These are phyloP conservation scores for Sparidentex hasta DNA, from an alignment of 2,797 vertebrate species.

Conservation along the genomic window DNA sequence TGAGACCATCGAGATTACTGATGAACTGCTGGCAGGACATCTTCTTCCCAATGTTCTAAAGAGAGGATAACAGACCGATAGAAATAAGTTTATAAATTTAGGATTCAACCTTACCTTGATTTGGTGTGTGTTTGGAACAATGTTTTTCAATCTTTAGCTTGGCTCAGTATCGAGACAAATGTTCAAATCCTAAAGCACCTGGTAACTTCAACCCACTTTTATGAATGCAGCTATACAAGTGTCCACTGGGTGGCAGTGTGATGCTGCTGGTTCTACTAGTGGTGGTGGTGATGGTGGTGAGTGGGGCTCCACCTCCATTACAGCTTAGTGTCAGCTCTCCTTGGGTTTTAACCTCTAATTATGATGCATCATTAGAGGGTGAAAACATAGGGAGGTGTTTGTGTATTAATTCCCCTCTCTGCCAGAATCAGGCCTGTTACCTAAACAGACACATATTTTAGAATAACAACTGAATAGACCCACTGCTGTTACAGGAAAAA, in stretches of 20 bases:
- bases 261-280: conserved; percentile 9
- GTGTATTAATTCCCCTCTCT: not conserved
- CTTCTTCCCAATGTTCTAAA: conserved; percentile 98
- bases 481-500: not conserved
- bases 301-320: not conserved
- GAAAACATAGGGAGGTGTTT: conserved; percentile 1
- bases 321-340: conserved; percentile 11
- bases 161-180: not conserved
- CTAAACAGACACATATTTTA: conserved; percentile 23
- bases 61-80: conserved; percentile 45
- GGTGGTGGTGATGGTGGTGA: not conserved
- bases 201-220: not conserved
- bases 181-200: conserved; percentile 1
- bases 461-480: conserved; percentile 18
- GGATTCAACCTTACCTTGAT: too few species aligned
- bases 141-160: not conserved
- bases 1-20: conserved; percentile 94
- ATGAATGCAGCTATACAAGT: conserved; percentile 1
- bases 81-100: not conserved
- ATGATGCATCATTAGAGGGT: conserved; percentile 11
- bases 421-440: conserved; percentile 7
- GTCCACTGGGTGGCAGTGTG: conserved; percentile 66
- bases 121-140: not conserved
- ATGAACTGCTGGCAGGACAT: conserved; percentile 98
- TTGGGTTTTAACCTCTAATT: conserved; percentile 30